A percentile compares a stretch with the other conserved stretches of the same genome.
Conservation (phyloP, 2,888 invertebrate species). For the Euclidia mi region DNA sequence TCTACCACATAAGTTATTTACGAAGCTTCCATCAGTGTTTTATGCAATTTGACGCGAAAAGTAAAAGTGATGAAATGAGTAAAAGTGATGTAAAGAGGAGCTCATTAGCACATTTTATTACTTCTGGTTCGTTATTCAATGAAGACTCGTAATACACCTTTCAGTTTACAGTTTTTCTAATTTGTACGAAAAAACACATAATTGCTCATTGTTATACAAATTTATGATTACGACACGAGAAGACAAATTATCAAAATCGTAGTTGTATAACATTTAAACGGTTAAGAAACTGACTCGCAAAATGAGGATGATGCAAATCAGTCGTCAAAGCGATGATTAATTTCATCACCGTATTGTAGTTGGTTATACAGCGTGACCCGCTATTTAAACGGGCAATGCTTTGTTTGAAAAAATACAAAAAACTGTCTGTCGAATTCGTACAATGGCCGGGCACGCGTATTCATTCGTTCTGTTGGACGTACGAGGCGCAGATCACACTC, state of each 20-base stretch:
- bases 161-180: slow-evolving; percentile 26
- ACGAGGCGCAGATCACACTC: slow-evolving; percentile 66
- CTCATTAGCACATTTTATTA: slow-evolving; percentile 39
- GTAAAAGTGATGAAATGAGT: slow-evolving; percentile 12
- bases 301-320: slow-evolving; percentile 63
- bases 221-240: slow-evolving; percentile 15
- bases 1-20: neutral
- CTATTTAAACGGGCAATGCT: slow-evolving; percentile 72
- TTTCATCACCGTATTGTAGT: slow-evolving; percentile 81
- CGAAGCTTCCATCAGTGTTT: neutral
- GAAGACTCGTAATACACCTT: slow-evolving; percentile 22
- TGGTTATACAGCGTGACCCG: slow-evolving; percentile 75
- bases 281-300: slow-evolving; percentile 9
- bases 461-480: slow-evolving; percentile 68
- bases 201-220: slow-evolving; percentile 48
- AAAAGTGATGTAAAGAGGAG: slow-evolving; percentile 18
- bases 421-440: slow-evolving; percentile 63
- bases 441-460: slow-evolving; percentile 75
- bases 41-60: slow-evolving; percentile 7
- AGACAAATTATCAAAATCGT: slow-evolving; percentile 45
- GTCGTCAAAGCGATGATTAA: slow-evolving; percentile 68
- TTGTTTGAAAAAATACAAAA: slow-evolving; percentile 71
- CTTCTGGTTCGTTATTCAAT: slow-evolving; percentile 41
- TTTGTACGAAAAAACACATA: slow-evolving; percentile 43
- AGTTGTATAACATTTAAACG: slow-evolving; percentile 55